These are phyloP conservation scores for Dicrostonyx torquatus DNA, from an alignment of 2,797 vertebrate genomes.

Conservation along the genomic window DNA sequence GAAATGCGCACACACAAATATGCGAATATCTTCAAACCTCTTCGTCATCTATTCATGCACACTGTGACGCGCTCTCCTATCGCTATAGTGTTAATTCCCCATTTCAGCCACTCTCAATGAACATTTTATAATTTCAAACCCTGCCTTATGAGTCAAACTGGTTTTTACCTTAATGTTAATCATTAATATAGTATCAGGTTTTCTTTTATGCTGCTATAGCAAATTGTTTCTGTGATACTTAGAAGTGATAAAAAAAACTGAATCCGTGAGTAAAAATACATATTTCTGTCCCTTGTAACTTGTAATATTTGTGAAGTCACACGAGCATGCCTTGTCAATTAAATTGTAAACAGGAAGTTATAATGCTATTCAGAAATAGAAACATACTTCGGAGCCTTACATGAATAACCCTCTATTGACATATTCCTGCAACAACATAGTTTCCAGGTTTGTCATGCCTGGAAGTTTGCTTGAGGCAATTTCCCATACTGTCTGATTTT, in stretches of 20 bases:
- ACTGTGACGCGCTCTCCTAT: neutral
- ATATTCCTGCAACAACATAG: neutral
- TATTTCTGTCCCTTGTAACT: neutral
- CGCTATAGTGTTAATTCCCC: neutral
- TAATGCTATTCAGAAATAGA: neutral
- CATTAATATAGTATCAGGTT: conserved; percentile 10
- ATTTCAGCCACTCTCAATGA: neutral
- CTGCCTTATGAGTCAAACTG: neutral
- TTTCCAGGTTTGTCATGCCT: neutral
- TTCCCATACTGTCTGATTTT: conserved; percentile 36
- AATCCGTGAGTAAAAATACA: neutral
- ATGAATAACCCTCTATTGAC: neutral
- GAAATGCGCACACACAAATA: conserved; percentile 49
- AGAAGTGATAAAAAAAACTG: neutral
- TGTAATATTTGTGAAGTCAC: conserved; percentile 37
- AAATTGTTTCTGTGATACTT: neutral
- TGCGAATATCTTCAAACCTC: neutral
- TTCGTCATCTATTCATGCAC: neutral
- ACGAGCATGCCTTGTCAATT: neutral
- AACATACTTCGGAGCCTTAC: neutral
- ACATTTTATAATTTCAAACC: neutral
- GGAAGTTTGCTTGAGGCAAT: conserved; percentile 23
- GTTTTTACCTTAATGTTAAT: neutral
- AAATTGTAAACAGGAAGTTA: neutral
- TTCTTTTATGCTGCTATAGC: neutral